phyloP scores from a whole-genome alignment of 2,797 vertebrate species.

The Poecile montanus region DNA sequence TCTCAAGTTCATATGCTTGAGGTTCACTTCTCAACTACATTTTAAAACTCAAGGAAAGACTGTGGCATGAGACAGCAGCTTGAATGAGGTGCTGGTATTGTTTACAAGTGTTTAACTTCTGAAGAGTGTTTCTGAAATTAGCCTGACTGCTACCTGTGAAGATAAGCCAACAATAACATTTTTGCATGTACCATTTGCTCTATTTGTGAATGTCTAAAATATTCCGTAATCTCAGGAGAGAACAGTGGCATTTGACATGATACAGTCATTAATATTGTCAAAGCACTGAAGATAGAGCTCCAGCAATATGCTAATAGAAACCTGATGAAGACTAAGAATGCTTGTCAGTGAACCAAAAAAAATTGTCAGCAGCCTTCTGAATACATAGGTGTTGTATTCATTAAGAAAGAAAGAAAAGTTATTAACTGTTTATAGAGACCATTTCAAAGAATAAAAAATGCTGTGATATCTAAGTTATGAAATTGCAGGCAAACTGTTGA shows the following conservation, averaged over 20 bases:
- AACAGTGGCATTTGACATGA: not conserved
- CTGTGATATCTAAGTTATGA: not conserved
- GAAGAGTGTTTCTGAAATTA: conserved; percentile 24
- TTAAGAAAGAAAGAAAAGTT: not conserved
- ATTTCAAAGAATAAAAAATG: conserved; percentile 11
- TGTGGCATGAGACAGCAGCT: not conserved
- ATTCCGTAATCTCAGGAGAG: not conserved
- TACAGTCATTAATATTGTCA: conserved; percentile 5
- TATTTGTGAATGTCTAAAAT: not conserved
- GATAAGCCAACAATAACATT: conserved; percentile 4
- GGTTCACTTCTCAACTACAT: not conserved
- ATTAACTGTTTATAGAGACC: not conserved
- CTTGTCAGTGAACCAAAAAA: not conserved
- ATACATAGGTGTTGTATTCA: not conserved
- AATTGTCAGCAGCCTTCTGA: not conserved
- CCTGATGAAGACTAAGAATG: conserved; percentile 6
- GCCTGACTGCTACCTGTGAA: not conserved
- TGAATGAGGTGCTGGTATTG: not conserved
- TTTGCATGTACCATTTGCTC: conserved; percentile 4
- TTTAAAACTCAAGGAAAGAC: not conserved
- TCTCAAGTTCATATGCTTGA: not conserved
- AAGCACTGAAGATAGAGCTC: not conserved
- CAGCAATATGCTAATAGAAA: conserved; percentile 26
- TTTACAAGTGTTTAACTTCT: not conserved
- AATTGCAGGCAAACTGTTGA: not conserved